phyloP scores from a whole-genome alignment of 2,888 invertebrate species.

The Scaptomyza cyrtandrae region DNA sequence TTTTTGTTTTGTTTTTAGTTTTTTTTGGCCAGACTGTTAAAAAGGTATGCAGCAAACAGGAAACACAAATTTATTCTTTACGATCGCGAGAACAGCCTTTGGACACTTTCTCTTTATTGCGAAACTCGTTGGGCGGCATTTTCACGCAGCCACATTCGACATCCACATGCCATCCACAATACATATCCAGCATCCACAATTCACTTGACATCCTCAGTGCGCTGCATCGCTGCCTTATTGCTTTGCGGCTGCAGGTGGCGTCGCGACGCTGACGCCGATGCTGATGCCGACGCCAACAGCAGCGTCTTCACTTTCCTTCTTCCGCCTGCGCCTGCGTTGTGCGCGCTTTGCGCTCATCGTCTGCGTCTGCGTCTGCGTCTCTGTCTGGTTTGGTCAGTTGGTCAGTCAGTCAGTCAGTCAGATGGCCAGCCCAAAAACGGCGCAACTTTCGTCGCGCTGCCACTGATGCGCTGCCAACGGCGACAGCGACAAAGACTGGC shows the following conservation, averaged over 20 bases:
- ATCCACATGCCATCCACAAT: slow-evolving; percentile 20
- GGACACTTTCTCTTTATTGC: slow-evolving; percentile 82
- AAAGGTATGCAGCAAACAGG: slow-evolving; percentile 70
- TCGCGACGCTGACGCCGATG: slow-evolving; percentile 22
- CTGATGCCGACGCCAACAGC: slow-evolving; percentile 3
- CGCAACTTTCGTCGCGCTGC: slow-evolving; percentile 72
- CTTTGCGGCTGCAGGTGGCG: slow-evolving; percentile 27
- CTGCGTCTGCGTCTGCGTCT: slow-evolving; percentile 15
- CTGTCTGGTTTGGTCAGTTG: slow-evolving; percentile 40
- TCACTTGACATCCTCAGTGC: slow-evolving; percentile 56
- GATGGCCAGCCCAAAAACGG: slow-evolving; percentile 76
- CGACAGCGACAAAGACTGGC: slow-evolving; percentile 49
- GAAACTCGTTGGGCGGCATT: slow-evolving; percentile 80
- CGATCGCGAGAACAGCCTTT: slow-evolving; percentile 80
- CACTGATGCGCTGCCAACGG: slow-evolving; percentile 9
- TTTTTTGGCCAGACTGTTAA: slow-evolving; percentile 37
- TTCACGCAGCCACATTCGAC: slow-evolving; percentile 61
- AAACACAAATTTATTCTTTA: slow-evolving; percentile 83
- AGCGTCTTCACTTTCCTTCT: slow-evolving; percentile 66
- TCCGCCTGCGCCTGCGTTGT: slow-evolving; percentile 62
- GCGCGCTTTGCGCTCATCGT: slow-evolving; percentile 11
- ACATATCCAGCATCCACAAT: slow-evolving; percentile 32
- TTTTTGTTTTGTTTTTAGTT: slow-evolving; percentile 9
- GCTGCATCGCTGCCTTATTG: slow-evolving; percentile 14
- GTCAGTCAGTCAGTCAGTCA: slow-evolving; percentile 44